Conservation (phyloP, 2,888 invertebrate genomes). For the Sinotaia quadrata region DNA sequence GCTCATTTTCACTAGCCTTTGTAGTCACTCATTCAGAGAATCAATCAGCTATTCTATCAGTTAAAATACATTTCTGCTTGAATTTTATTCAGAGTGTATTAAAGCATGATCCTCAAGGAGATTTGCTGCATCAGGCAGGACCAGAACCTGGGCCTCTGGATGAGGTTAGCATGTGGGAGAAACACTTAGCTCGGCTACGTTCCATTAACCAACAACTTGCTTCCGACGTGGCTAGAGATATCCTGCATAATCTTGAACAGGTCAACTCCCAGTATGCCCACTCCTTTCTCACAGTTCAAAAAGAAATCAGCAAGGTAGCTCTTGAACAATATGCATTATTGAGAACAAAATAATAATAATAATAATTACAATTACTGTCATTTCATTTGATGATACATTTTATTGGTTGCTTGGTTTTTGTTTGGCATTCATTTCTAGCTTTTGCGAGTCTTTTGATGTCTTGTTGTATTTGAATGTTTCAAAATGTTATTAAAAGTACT, state of each 20-base stretch:
- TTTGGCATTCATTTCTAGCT: neutral
- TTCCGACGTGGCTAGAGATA: slow-evolving; percentile 68
- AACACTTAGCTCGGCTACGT: slow-evolving; percentile 62
- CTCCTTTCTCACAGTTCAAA: slow-evolving; percentile 66
- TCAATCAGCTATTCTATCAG: too few relatives aligned
- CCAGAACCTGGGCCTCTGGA: slow-evolving; percentile 68
- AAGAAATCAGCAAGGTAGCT: slow-evolving; percentile 67
- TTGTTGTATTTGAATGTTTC: too few relatives aligned
- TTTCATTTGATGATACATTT: too few relatives aligned
- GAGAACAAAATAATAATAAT: too few relatives aligned
- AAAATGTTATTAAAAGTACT: too few relatives aligned
- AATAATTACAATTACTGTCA: too few relatives aligned
- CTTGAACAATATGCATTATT: neutral
- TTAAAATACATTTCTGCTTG: too few relatives aligned
- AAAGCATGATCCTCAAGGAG: slow-evolving; percentile 65
- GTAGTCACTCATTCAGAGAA: too few relatives aligned
- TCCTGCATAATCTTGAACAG: slow-evolving; percentile 68
- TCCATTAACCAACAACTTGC: slow-evolving; percentile 69
- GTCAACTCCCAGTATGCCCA: slow-evolving; percentile 69
- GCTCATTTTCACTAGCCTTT: too few relatives aligned
- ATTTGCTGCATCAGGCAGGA: slow-evolving; percentile 61
- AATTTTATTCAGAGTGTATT: slow-evolving; percentile 60
- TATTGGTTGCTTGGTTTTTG: neutral
- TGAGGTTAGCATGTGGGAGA: slow-evolving; percentile 70
- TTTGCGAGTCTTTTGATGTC: too few relatives aligned